A percentile compares a stretch with the other conserved stretches of the same genome.
Conservation (phyloP, 2,888 invertebrate genomes). For the Harpalus rubripes region DNA sequence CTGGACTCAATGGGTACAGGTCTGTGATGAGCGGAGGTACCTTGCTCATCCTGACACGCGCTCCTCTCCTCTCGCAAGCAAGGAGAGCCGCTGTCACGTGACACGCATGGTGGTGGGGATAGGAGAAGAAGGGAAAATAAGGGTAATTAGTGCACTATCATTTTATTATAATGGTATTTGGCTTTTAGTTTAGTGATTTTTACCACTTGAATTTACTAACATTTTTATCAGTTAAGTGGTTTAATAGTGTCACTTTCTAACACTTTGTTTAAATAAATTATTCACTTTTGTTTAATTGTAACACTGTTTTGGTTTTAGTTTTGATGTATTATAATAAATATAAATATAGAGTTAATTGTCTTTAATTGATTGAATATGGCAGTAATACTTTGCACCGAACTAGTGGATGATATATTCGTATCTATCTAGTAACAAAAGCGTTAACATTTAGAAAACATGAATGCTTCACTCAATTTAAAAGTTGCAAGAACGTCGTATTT, state of each 20-base stretch:
- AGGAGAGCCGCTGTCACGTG: slow-evolving; percentile 28
- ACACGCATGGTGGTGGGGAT: slow-evolving; percentile 22
- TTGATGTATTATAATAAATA: neutral
- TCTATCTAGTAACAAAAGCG: too few species aligned
- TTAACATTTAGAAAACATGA: too few species aligned
- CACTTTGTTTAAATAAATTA: neutral
- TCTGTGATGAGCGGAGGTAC: slow-evolving; percentile 76
- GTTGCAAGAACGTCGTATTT: too few species aligned
- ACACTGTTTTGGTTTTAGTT: neutral
- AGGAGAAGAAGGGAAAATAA: neutral
- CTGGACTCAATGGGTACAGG: slow-evolving; percentile 73
- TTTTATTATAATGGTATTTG: neutral
- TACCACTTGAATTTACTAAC: neutral
- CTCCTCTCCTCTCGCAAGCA: neutral
- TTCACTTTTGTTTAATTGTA: neutral
- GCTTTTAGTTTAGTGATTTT: neutral
- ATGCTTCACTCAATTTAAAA: too few species aligned
- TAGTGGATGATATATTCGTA: neutral
- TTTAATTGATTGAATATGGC: slow-evolving; percentile 6
- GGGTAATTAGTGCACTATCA: too few species aligned
- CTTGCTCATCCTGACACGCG: slow-evolving; percentile 72
- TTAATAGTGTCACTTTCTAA: neutral
- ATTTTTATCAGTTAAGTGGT: neutral
- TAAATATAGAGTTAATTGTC: neutral
- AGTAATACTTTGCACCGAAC: neutral